Evolutionary conservation across 2,888 invertebrate species (phyloP).

Genomic region (Synanthedon andrenaeformis): DNA sequence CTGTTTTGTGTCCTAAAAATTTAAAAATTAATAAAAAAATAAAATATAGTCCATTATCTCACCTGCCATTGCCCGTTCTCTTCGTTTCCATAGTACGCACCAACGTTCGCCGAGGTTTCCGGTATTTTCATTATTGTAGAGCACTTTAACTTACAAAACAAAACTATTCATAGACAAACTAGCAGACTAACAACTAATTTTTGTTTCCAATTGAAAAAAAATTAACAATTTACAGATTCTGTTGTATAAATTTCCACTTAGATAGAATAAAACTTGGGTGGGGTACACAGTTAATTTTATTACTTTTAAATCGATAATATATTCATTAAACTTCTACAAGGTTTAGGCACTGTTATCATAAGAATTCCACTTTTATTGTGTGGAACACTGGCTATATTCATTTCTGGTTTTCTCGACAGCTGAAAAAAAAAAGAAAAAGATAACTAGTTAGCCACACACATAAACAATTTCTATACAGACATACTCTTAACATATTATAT

Average conservation of each 20-base stretch:
- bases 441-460: no score
- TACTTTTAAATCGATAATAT: not conserved
- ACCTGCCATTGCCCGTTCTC: conserved; percentile 65
- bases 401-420: conserved; percentile 41
- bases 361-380: conserved; percentile 18
- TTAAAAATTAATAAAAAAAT: no score
- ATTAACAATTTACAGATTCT: not conserved
- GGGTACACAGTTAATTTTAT: not conserved
- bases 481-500: no score
- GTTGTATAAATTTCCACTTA: not conserved
- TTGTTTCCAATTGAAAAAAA: not conserved
- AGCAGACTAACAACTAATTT: conserved; percentile 8
- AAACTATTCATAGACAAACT: conserved; percentile 22
- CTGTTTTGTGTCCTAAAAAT: no score
- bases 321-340: not conserved
- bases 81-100: conserved; percentile 59
- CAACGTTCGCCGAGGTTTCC: conserved; percentile 51
- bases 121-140: conserved; percentile 59
- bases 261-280: not conserved
- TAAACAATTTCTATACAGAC: no score
- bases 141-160: conserved; percentile 16
- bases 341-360: conserved; percentile 30
- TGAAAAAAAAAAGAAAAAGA: conserved; percentile 18
- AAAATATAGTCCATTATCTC: conserved; percentile 1
- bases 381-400: conserved; percentile 36